phyloP scores from a whole-genome alignment of 2,797 vertebrate species.

The Carcharodon carcharias region DNA sequence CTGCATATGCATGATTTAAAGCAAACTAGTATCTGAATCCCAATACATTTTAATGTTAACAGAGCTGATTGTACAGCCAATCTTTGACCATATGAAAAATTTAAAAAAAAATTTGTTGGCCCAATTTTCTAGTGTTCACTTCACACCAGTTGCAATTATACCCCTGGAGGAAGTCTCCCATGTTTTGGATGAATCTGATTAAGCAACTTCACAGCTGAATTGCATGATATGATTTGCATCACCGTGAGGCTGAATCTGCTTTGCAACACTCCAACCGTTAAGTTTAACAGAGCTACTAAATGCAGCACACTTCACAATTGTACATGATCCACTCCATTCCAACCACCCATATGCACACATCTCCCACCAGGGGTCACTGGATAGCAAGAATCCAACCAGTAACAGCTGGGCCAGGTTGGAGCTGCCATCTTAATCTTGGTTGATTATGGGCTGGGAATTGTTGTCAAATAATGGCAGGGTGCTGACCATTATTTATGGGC shows the following conservation, averaged over 20 bases:
- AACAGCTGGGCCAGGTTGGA: background rate
- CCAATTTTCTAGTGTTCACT: background rate
- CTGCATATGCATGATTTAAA: background rate
- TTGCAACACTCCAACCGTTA: background rate
- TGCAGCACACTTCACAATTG: background rate
- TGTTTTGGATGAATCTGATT: background rate
- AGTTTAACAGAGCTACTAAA: background rate
- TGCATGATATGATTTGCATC: background rate
- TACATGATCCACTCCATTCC: background rate
- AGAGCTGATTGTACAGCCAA: background rate
- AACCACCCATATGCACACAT: background rate
- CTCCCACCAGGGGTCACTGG: background rate
- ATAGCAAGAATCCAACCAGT: background rate
- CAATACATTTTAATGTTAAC: background rate
- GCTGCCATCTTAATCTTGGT: background rate
- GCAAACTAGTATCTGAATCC: background rate
- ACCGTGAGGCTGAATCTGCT: background rate
- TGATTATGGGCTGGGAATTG: background rate
- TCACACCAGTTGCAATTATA: background rate
- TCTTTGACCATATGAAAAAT: background rate
- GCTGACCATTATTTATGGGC: background rate
- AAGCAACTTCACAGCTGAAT: background rate
- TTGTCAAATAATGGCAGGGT: background rate
- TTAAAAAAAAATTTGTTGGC: background rate
- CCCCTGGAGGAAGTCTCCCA: background rate